Conservation (phyloP, 2,888 invertebrate species). For the Digitonthophagus gazella region DNA sequence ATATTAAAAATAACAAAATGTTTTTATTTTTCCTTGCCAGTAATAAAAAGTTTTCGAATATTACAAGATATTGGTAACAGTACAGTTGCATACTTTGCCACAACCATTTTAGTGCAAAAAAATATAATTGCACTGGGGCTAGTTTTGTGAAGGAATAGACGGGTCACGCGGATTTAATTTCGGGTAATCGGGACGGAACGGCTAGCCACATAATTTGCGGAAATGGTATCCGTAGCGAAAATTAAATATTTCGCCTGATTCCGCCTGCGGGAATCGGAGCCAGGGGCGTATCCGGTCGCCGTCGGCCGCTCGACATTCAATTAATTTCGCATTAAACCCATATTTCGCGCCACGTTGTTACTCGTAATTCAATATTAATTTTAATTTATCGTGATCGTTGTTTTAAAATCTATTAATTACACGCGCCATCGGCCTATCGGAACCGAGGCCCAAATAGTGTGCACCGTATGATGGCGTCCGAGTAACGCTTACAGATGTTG, state of each 20-base stretch:
- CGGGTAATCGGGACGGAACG: not conserved
- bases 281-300: not conserved
- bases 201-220: not conserved
- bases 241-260: constrained; percentile 7
- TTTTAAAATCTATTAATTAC: constrained; percentile 17
- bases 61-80: too few relatives aligned
- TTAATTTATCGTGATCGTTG: constrained; percentile 21
- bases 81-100: too few relatives aligned
- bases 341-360: constrained; percentile 22
- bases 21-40: too few relatives aligned
- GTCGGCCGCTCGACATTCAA: constrained; percentile 14
- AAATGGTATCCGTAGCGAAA: constrained; percentile 8
- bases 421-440: not conserved
- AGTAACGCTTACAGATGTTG: constrained; percentile 27
- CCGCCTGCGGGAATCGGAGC: not conserved
- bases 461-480: not conserved
- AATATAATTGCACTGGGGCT: not conserved
- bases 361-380: constrained; percentile 27
- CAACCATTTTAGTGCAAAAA: too few relatives aligned
- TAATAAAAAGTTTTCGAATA: too few relatives aligned
- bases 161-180: not conserved
- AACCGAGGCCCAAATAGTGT: not conserved
- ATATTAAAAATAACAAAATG: too few relatives aligned
- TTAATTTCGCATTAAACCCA: constrained; percentile 28
- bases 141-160: not conserved